Conservation (phyloP, 2,113 vertebrate genomes). For the Sterna hirundo region DNA sequence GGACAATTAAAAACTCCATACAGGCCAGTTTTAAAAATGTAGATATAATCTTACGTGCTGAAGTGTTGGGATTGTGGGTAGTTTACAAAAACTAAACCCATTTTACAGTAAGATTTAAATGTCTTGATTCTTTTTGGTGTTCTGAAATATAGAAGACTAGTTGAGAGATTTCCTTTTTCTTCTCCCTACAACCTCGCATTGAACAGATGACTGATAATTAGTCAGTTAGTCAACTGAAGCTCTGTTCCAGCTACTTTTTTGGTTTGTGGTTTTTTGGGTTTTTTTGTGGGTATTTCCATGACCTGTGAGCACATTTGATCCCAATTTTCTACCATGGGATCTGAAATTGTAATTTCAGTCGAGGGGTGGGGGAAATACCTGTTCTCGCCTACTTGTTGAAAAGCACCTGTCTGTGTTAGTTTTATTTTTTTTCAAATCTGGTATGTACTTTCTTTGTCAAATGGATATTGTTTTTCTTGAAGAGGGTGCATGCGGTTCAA, state of each 20-base stretch:
- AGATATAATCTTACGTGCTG: neutral
- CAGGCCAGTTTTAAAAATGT: neutral
- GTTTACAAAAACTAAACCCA: neutral
- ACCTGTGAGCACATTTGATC: neutral
- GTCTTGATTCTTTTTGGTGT: neutral
- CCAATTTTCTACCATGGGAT: neutral
- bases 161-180: neutral
- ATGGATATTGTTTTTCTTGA: neutral
- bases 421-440: neutral
- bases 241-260: neutral
- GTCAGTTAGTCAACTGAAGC: neutral
- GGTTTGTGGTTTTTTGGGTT: neutral
- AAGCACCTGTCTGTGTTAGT: neutral
- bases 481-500: neutral
- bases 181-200: neutral
- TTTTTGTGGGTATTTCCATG: neutral
- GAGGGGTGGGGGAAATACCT: neutral
- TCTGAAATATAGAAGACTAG: neutral
- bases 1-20: neutral
- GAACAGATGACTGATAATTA: neutral
- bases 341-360: neutral
- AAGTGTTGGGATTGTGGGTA: neutral
- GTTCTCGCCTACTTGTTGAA: neutral
- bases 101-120: neutral
- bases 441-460: neutral